phyloP scores from a whole-genome alignment of 2,113 vertebrate genomes.

The Percopsis transmontana region DNA sequence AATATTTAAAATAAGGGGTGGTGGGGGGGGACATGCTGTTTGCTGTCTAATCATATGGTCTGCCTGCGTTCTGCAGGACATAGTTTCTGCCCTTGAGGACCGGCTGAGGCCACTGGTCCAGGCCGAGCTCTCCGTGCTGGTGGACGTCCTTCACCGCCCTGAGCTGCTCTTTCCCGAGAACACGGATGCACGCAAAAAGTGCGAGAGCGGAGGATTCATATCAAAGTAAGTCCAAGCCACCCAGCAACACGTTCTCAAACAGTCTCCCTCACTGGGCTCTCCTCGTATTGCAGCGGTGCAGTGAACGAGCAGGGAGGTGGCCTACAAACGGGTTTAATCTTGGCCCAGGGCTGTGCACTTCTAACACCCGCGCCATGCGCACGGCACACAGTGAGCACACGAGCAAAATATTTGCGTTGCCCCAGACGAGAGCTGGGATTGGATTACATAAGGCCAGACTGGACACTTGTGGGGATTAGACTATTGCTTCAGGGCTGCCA shows the following conservation, averaged over 20 bases:
- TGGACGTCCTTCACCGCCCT: constrained; percentile 94
- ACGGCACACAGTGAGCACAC: no score
- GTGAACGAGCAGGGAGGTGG: no score
- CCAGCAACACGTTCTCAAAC: neutral
- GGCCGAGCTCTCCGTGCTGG: constrained; percentile 94
- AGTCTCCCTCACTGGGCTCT: neutral
- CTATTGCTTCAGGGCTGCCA: no score
- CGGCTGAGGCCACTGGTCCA: constrained; percentile 93
- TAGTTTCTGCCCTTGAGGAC: constrained; percentile 94
- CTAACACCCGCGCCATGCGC: no score
- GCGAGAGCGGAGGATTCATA: constrained; percentile 97
- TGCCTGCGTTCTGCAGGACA: constrained; percentile 80
- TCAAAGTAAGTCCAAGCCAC: constrained; percentile 85
- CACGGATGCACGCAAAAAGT: constrained; percentile 93
- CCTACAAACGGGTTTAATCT: no score
- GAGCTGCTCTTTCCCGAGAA: constrained; percentile 98
- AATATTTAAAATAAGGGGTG: no score
- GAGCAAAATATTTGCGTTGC: no score
- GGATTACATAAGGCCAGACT: no score
- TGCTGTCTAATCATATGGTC: neutral
- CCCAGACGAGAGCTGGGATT: no score
- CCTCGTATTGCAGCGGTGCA: neutral
- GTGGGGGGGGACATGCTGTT: no score
- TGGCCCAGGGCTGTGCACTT: no score
- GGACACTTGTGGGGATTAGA: no score